These are phyloP conservation scores for Suricata suricatta DNA, from an alignment of 2,113 vertebrate genomes.

Conservation along the genomic window DNA sequence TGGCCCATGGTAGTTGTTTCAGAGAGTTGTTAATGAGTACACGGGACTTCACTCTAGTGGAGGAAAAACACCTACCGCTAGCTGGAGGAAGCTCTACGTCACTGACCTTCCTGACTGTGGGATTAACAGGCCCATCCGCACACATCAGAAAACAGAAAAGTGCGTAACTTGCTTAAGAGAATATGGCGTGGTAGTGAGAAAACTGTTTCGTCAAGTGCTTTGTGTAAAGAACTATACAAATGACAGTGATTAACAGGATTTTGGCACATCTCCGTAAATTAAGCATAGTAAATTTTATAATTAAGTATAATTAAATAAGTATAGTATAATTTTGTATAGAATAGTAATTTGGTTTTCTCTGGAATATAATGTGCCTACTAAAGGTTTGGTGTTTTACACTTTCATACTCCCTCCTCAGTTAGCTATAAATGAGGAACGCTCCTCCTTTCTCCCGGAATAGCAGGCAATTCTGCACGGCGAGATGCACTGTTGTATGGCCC, in stretches of 20 bases:
- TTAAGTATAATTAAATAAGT: too few relatives aligned
- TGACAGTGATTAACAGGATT: background rate
- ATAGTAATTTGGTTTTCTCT: background rate
- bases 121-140: background rate
- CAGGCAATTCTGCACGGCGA: background rate
- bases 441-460: background rate
- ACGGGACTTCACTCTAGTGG: background rate
- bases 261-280: background rate
- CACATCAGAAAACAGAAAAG: slow-evolving; percentile 17
- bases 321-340: too few relatives aligned
- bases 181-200: background rate
- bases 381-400: background rate
- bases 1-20: background rate
- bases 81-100: background rate
- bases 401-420: background rate
- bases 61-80: background rate
- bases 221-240: background rate
- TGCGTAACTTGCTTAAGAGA: background rate
- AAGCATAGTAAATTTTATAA: background rate
- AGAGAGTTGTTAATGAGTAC: background rate
- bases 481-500: background rate
- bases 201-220: background rate
- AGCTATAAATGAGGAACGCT: background rate
- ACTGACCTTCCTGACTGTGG: background rate
- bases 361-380: background rate